phyloP scores from a whole-genome alignment of 1,140 invertebrate species.

The Eufriesea mexicana region DNA sequence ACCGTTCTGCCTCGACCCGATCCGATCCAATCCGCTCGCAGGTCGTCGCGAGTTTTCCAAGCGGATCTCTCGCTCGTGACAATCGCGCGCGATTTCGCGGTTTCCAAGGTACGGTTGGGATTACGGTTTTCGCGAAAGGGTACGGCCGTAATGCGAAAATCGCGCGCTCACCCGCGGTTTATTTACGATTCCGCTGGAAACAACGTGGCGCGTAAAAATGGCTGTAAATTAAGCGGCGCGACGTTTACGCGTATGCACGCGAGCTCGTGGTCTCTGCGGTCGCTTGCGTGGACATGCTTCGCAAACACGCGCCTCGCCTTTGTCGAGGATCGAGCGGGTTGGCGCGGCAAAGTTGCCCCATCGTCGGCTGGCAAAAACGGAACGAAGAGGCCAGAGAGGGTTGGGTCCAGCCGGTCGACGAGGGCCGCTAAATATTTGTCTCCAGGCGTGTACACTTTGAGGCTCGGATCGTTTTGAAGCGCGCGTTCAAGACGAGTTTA shows the following conservation, averaged over 20 bases:
- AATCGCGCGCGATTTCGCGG: no score
- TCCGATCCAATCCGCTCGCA: not conserved
- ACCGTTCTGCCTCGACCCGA: not conserved
- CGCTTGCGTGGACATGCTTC: constrained; percentile 57
- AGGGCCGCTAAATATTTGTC: constrained; percentile 25
- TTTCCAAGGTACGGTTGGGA: no score
- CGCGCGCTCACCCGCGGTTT: constrained; percentile 8
- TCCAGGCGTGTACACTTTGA: not conserved
- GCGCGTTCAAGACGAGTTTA: constrained; percentile 12
- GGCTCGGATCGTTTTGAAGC: constrained; percentile 27
- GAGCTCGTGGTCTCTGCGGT: constrained; percentile 30
- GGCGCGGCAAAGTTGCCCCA: not conserved
- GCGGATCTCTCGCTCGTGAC: not conserved
- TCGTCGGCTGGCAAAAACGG: not conserved
- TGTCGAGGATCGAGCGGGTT: constrained; percentile 17
- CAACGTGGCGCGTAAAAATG: constrained; percentile 65
- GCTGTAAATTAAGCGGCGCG: constrained; percentile 73
- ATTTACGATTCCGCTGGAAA: constrained; percentile 61
- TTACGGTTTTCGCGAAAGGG: no score
- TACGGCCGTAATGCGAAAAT: no score
- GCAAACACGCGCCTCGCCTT: constrained; percentile 36
- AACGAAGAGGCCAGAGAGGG: not conserved
- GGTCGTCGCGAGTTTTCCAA: not conserved
- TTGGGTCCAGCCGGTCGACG: not conserved
- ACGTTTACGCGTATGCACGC: constrained; percentile 66